Base-by-base conservation (phyloP, 2,797 vertebrate species). In the Craterocephalus amniculus region DNA sequence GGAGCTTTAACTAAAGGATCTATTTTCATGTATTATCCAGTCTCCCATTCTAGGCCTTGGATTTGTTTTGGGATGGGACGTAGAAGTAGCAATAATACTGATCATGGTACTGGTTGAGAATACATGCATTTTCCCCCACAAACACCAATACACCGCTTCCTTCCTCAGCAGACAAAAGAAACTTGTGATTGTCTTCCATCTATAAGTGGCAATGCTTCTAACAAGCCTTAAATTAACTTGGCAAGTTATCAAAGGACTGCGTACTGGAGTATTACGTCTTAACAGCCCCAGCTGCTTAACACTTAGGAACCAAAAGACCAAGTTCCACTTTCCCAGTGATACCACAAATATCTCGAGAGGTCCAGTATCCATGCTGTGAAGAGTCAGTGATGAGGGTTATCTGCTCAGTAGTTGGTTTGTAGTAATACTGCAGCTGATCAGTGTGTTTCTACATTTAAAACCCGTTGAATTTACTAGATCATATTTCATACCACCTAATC, bases 381-480 rank as follows among this genome's bases (percentile, higher is more conserved):
- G 1, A 32, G 5, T 62, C 18, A 31, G 38, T 4, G 24, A 32
- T 24, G 20, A 55, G 4, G 22, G 2, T 8, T 18, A 58, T 2
- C 26, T 20, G 48, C 2, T 11, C 14, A 26, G 3, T n/a, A 32
- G 32, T 13, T n/a, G 0, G 10, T 11, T 8, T 9, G 11, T 35
- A n/a, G 65, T 58, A 67, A 67, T 49, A 32, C 35, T 48, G 65
- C 35, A 32, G 24, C 22, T 27, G 43, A 51, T 48, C 22, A 26
- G 11, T 18, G 22, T 34, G 26, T 48, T 51, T 73, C 61, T 55
- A 10, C 32, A 63, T 4, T 27, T 2, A 34, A 66, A 48, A 57
- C 52, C 36, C 8, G 40, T 10, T 70, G 61, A 36, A 65, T 48
- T 1, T 45, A 62, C 14, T 43, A 43, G 43, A 45, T 45, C 14